These are phyloP conservation scores for Rhagophthalmus giganteus DNA, from an alignment of 2,888 invertebrate species.

Conservation along the genomic window DNA sequence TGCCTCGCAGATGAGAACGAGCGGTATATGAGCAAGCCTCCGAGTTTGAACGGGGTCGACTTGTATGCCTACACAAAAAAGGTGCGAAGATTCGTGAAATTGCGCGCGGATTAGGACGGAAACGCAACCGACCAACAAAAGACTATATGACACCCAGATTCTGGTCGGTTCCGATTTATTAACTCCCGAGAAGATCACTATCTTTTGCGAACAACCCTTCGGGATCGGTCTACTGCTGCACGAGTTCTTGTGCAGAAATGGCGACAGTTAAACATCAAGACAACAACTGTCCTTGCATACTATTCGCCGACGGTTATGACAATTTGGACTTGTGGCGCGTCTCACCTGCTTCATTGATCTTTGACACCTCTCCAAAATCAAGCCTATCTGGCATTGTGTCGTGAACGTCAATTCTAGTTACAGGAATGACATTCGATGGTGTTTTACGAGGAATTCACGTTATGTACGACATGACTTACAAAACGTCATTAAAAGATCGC, in stretches of 20 bases:
- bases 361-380: no score
- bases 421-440: background rate
- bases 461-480: background rate
- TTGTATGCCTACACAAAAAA: no score
- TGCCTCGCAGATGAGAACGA: no score
- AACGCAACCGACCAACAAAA: background rate
- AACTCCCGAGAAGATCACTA: background rate
- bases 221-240: background rate
- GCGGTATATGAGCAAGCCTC: no score
- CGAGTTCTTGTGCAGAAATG: background rate
- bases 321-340: background rate
- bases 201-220: background rate
- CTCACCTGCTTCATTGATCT: background rate
- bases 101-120: no score
- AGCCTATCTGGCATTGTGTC: no score
- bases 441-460: background rate
- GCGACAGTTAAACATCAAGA: no score
- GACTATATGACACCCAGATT: background rate
- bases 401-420: background rate
- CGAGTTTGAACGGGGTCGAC: no score
- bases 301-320: background rate
- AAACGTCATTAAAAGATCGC: background rate
- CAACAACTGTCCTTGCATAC: background rate
- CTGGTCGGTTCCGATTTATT: background rate
- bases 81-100: no score